Conservation (phyloP, 2,888 invertebrate species). For the Pyrocoelia pectoralis region DNA sequence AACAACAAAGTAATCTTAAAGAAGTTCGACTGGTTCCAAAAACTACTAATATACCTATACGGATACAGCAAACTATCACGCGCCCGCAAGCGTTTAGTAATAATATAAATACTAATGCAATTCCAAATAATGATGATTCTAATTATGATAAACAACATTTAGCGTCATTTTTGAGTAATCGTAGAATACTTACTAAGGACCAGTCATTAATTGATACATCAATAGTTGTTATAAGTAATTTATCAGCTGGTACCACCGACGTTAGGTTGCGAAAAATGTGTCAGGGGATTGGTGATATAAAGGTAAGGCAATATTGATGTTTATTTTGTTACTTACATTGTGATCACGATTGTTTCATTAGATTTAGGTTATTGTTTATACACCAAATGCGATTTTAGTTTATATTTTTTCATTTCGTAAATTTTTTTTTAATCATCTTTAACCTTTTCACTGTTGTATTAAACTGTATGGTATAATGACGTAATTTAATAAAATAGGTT, state of each 20-base stretch:
- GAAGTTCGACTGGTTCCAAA: neutral
- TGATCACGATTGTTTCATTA: neutral
- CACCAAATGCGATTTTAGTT: neutral
- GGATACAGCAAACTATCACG: conserved; percentile 3
- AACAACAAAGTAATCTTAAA: conserved; percentile 5
- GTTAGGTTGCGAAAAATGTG: conserved; percentile 61
- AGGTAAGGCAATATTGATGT: conserved; percentile 55
- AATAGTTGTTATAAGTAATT: conserved; percentile 60
- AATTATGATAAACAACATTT: conserved; percentile 39
- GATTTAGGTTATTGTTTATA: neutral
- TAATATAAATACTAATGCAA: conserved; percentile 19
- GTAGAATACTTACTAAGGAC: conserved; percentile 49
- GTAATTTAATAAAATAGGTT: neutral
- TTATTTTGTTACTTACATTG: conserved; percentile 8
- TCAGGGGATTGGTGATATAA: conserved; percentile 61
- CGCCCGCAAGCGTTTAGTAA: conserved; percentile 5
- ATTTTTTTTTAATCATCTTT: neutral
- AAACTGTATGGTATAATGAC: neutral
- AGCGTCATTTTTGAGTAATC: conserved; percentile 46
- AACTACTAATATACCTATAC: neutral
- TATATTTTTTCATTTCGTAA: neutral
- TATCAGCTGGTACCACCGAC: conserved; percentile 61
- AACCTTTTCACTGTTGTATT: neutral
- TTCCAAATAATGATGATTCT: conserved; percentile 21
- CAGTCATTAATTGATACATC: conserved; percentile 53